Evolutionary conservation across 2,888 invertebrate genomes (phyloP), one percentile per base, ranked within the genome.

Genomic region (Dicycla oo): DNA sequence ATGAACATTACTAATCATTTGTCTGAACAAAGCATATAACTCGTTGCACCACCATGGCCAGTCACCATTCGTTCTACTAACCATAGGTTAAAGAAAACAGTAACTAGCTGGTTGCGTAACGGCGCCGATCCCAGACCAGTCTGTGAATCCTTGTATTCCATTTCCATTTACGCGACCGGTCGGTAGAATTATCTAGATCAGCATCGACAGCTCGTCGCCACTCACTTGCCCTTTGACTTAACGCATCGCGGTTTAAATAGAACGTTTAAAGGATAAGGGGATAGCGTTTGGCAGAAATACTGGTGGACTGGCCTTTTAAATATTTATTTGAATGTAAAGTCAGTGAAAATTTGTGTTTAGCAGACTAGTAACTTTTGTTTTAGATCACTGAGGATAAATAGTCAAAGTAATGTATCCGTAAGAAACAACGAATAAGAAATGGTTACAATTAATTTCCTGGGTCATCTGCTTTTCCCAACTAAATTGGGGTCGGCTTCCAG

Each of bases 161-260:
- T 85, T 70, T 64, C 84, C 86, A 87, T 86, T 86, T 86, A 82
- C 71, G 73, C 62, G 74, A 81, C 78, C 81, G 72, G 82, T 80
- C 78, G 73, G 66, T 58, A n/a, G 73, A 74, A 67, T 74, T 85
- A 91, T 91, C 90, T 90, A 88, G 92, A 92, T 92, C 90, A 68
- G 80, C 88, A 88, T 87, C 86, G 78, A 75, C 1, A 5, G 57
- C 51, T 73, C 51, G 63, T 73, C 85, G 76, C 93, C 94, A 90
- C 91, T 94, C 93, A 92, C 94, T 94, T 91, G 94, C 92, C 91
- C 94, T 94, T 91, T 94, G 92, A 89, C 92, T 91, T 87, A 81
- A 90, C 82, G 83, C 84, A 86, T 81, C 79, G 80, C 15, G 63
- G 56, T 67, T 70, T 51, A 38, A 78, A 53, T 77, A 56, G 47